Evolutionary conservation across 2,113 vertebrate genomes (phyloP).

Genomic region (Notarius lentiginosus): DNA sequence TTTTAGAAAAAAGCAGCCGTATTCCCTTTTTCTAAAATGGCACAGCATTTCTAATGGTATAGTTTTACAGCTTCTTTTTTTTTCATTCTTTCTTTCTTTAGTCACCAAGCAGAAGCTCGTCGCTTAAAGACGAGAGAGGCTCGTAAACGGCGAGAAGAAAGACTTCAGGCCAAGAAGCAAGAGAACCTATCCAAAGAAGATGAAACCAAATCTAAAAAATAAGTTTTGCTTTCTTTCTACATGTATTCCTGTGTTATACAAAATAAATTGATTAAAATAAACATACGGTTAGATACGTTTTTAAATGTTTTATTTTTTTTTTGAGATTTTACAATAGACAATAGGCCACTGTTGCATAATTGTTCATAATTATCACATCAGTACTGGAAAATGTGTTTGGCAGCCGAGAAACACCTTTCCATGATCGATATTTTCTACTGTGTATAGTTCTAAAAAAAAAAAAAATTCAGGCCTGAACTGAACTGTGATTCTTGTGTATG

Average conservation of each 20-base stretch:
- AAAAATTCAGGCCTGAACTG: no score
- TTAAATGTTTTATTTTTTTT: not conserved
- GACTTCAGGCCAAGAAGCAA: slow-evolving; percentile 94
- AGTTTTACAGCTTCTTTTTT: not conserved
- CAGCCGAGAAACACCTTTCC: no score
- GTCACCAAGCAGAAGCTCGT: slow-evolving; percentile 95
- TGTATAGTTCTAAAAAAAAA: no score
- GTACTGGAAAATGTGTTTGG: no score
- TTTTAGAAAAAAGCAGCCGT: no score
- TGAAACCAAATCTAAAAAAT: slow-evolving; percentile 74
- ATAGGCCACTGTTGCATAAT: not conserved
- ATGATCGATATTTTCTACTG: no score
- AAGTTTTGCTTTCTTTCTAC: not conserved
- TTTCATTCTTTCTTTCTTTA: slow-evolving; percentile 52
- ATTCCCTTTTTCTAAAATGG: not conserved
- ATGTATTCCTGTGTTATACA: not conserved
- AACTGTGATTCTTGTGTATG: no score
- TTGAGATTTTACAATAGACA: not conserved
- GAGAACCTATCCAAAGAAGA: slow-evolving; percentile 94
- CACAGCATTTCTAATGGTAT: not conserved
- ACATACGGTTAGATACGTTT: not conserved
- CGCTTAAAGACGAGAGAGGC: slow-evolving; percentile 96
- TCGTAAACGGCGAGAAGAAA: slow-evolving; percentile 92
- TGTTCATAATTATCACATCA: not conserved
- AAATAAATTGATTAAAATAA: not conserved